These are phyloP conservation scores for Rhimphoctona megacephalus DNA, from an alignment of 2,888 invertebrate genomes.

Conservation along the genomic window DNA sequence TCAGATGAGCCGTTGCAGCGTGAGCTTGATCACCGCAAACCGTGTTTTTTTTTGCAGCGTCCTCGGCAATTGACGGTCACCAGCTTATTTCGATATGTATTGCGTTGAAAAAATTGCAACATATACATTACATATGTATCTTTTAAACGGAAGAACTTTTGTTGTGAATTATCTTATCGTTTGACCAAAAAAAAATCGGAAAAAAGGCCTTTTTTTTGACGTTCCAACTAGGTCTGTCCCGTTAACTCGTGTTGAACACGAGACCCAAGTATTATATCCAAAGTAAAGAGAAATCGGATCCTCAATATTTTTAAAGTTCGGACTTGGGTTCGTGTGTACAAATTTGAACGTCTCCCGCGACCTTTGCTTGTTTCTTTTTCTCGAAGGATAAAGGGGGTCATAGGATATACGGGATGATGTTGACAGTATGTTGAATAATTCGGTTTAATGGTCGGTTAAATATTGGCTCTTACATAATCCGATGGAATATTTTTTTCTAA, in stretches of 20 bases:
- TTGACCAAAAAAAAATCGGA: too few relatives aligned
- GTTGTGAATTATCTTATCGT: too few relatives aligned
- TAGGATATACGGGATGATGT: neutral
- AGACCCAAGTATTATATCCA: constrained; percentile 27
- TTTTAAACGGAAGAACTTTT: too few relatives aligned
- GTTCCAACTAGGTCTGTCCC: too few relatives aligned
- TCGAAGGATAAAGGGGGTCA: neutral
- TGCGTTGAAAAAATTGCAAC: too few relatives aligned
- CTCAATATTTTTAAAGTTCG: neutral
- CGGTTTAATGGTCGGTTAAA: constrained; percentile 78
- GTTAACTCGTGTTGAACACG: neutral
- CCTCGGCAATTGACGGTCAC: too few relatives aligned
- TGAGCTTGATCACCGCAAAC: too few relatives aligned
- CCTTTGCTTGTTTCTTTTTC: neutral
- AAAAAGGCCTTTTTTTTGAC: too few relatives aligned
- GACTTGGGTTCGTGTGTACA: constrained; percentile 25
- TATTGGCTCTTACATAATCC: constrained; percentile 77
- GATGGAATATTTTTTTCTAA: constrained; percentile 65
- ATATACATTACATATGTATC: too few relatives aligned
- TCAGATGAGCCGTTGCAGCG: too few relatives aligned
- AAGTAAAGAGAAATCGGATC: constrained; percentile 64
- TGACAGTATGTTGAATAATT: constrained; percentile 68
- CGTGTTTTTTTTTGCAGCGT: too few relatives aligned
- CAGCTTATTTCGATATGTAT: too few relatives aligned
- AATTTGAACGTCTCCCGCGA: constrained; percentile 30